These are phyloP conservation scores for Tetranychus urticae DNA, from an alignment of 1,140 invertebrate genomes.

Conservation along the genomic window DNA sequence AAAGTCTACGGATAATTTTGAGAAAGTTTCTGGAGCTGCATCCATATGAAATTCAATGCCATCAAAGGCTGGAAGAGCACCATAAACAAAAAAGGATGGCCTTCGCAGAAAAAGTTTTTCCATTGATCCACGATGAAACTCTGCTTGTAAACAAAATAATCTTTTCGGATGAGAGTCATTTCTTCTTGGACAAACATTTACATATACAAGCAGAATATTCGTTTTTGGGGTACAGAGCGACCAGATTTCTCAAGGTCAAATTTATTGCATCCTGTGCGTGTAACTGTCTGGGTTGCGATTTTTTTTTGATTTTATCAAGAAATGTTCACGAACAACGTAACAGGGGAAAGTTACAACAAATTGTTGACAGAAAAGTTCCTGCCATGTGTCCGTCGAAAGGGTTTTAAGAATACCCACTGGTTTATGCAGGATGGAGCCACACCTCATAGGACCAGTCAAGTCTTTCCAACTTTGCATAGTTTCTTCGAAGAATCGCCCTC, in stretches of 20 bases:
- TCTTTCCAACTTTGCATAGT: too few species aligned
- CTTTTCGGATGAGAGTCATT: not conserved
- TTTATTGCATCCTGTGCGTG: not conserved
- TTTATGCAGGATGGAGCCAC: too few species aligned
- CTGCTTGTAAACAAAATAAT: not conserved
- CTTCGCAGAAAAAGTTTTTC: not conserved
- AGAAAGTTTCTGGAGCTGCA: not conserved
- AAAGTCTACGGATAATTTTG: not conserved
- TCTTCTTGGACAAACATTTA: not conserved
- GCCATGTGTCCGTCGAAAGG: too few species aligned
- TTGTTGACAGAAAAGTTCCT: too few species aligned
- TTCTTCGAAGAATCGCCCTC: not conserved
- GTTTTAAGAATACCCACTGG: too few species aligned
- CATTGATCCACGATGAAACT: not conserved
- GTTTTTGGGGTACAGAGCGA: constrained; percentile 11
- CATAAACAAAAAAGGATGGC: not conserved
- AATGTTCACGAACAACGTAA: too few species aligned
- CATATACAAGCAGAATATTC: constrained; percentile 10
- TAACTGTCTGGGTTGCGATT: constrained; percentile 1
- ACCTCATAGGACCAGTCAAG: too few species aligned
- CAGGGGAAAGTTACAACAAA: too few species aligned
- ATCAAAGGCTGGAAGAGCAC: not conserved
- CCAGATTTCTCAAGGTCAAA: constrained; percentile 5
- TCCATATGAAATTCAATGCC: not conserved
- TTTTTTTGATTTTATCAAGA: too few species aligned